A percentile compares a stretch with the other conserved stretches of the same genome.
Evolutionary conservation across 37 sponge, comb jelly and placozoan species (phyloP).

Genomic region (Petrosia ficiformis): DNA sequence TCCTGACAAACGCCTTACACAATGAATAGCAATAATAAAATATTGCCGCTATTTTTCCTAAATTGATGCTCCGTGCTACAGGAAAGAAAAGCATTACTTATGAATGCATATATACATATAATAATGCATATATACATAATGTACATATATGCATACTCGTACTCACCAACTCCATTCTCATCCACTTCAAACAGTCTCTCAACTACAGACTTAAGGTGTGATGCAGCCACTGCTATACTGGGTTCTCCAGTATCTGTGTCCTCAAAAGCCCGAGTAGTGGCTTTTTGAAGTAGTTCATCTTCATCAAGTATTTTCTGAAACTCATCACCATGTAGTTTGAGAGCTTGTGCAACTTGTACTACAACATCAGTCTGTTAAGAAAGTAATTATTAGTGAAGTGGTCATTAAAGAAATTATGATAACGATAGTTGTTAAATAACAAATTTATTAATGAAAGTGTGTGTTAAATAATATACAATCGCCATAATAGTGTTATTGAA

Average conservation of each 20-base stretch:
- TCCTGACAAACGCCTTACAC: neutral
- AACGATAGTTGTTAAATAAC: too few relatives aligned
- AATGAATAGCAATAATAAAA: neutral
- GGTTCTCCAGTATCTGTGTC: slow-evolving; percentile 9
- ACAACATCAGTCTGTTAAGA: neutral
- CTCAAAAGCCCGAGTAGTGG: neutral
- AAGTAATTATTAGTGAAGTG: too few relatives aligned
- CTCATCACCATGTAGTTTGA: neutral
- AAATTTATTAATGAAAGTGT: too few relatives aligned
- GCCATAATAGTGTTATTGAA: too few relatives aligned
- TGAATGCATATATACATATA: too few relatives aligned
- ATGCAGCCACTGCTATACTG: neutral
- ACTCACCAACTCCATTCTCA: neutral
- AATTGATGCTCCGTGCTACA: neutral
- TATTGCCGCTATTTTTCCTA: slow-evolving; percentile 2
- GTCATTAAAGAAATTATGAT: too few relatives aligned
- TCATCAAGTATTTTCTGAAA: neutral
- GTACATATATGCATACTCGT: neutral
- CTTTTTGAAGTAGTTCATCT: neutral
- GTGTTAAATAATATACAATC: too few relatives aligned
- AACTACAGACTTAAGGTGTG: neutral
- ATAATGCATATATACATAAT: too few relatives aligned
- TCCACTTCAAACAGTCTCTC: neutral
- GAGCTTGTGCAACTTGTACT: neutral
- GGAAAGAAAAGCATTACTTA: too few relatives aligned